Evolutionary conservation across 2,797 vertebrate species (phyloP), one percentile per base, ranked within the genome.

Genomic region (Gymnodraco acuticeps): DNA sequence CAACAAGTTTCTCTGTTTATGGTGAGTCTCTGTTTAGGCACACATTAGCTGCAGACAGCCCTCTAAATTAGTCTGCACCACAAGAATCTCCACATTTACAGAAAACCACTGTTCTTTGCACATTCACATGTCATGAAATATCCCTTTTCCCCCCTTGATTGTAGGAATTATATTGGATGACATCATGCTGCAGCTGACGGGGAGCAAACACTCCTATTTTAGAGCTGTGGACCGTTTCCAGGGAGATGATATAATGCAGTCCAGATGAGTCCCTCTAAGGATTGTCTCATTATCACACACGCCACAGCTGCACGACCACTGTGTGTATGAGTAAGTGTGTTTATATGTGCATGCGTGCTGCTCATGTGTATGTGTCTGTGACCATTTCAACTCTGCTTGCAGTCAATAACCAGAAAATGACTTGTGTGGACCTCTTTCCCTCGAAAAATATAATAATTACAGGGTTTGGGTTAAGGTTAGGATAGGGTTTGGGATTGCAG

Each of bases 381-480:
- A 93, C 90, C 89, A 90, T 93, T 93, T 93, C 91, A 93, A 92
- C 83, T 91, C 85, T 88, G 78, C 91, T 92, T 86, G 84, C 87
- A 91, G 91, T 92, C 92, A 92, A 93, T 93, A 93, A 93, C 93
- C 91, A 93, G 87, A 92, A 93, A 93, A 92, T 90, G 81, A 88
- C 87, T 88, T 81, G 90, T 87, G 86, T 75, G 82, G 88, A 92
- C 83, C 68, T 54, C 90, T 89, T 93, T 91, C 73, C 79, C 84
- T 88, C 73, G 72, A 77, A 85, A 91, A 92, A 91, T 5, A 86
- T 84, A 84, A 80, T 90, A 90, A 93, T 92, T 87, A 93, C 83
- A 92, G 89, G 91, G 84, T 94, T 91, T 80, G 73, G 86, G 76
- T 91, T 90, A 88, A 92, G 88, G 88, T 90, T 91, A 84, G 88